These are phyloP conservation scores for Glyphotaelius pellucidus DNA, from an alignment of 2,888 invertebrate genomes.

Conservation along the genomic window DNA sequence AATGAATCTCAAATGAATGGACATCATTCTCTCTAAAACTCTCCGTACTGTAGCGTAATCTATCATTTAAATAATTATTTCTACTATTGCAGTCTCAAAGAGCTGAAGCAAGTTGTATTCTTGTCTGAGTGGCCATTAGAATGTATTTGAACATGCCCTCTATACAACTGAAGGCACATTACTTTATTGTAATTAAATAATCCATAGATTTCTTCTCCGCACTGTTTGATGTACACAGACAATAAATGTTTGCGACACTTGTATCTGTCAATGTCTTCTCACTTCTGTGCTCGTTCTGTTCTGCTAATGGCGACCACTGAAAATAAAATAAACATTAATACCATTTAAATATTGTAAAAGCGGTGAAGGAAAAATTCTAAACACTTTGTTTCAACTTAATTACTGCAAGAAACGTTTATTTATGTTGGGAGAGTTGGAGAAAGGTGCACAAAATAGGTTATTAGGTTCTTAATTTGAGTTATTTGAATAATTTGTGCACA, in stretches of 20 bases:
- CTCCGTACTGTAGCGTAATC: neutral
- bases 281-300: conserved; percentile 32
- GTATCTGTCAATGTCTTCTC: conserved; percentile 44
- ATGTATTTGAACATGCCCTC: conserved; percentile 52
- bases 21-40: neutral
- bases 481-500: too few species aligned
- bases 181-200: conserved; percentile 45
- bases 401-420: too few species aligned
- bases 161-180: conserved; percentile 62
- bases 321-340: conserved; percentile 45
- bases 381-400: too few species aligned
- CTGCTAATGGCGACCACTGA: conserved; percentile 62
- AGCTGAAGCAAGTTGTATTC: neutral
- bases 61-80: conserved; percentile 52
- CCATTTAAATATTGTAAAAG: neutral
- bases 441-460: too few species aligned
- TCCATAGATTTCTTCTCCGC: conserved; percentile 20
- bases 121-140: neutral
- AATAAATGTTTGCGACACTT: conserved; percentile 23
- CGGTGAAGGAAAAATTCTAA: too few species aligned
- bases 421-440: too few species aligned
- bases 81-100: conserved; percentile 58
- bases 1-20: neutral
- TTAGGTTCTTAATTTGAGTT: too few species aligned
- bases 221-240: conserved; percentile 18